Conservation (phyloP, 2,888 invertebrate genomes). For the Dicranocentrus wangi region DNA sequence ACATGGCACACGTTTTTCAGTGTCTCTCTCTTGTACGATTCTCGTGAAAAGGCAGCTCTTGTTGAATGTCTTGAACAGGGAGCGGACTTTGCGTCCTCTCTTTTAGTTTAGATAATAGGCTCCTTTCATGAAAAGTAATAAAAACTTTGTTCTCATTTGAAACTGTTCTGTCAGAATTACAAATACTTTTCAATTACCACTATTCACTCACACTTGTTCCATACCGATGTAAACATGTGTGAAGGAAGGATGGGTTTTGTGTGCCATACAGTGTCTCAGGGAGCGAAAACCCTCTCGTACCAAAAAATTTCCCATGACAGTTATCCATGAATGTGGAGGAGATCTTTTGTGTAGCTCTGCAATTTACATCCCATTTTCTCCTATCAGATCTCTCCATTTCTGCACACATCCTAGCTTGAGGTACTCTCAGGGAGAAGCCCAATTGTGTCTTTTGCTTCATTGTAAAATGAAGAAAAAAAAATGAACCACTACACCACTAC, state of each 20-base stretch:
- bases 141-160: slow-evolving; percentile 30
- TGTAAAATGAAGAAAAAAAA: neutral
- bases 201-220: slow-evolving; percentile 14
- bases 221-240: neutral
- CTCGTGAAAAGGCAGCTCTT: too few relatives aligned
- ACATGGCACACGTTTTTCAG: too few relatives aligned
- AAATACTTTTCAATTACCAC: neutral
- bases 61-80: too few relatives aligned
- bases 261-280: neutral
- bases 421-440: neutral
- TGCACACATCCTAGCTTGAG: neutral
- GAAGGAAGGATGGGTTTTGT: neutral
- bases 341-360: slow-evolving; percentile 28
- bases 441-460: neutral
- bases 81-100: slow-evolving; percentile 25
- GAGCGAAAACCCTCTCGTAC: neutral
- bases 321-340: slow-evolving; percentile 54
- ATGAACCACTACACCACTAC: too few relatives aligned
- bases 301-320: slow-evolving; percentile 45
- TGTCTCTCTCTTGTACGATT: too few relatives aligned
- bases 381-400: neutral
- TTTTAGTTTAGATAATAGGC: slow-evolving; percentile 39
- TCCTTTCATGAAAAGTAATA: slow-evolving; percentile 17
- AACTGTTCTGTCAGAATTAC: slow-evolving; percentile 18
- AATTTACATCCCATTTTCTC: slow-evolving; percentile 21